Conservation (phyloP, 1,140 invertebrate genomes). For the Drosophila lini region DNA sequence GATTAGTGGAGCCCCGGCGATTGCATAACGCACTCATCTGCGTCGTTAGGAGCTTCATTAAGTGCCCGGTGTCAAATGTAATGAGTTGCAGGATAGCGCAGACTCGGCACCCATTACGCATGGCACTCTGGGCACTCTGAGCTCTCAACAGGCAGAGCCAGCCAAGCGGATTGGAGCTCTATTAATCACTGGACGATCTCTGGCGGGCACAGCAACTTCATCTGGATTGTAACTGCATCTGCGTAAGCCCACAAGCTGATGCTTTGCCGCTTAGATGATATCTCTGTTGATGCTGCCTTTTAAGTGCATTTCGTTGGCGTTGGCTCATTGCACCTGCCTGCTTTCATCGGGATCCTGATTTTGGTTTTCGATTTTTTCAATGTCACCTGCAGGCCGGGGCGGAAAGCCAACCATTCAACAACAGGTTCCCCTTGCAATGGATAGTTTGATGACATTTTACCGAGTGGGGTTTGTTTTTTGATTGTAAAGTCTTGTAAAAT, state of each 20-base stretch:
- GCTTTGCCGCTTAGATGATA: slow-evolving; percentile 2
- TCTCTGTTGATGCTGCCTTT: slow-evolving; percentile 19
- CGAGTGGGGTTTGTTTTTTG: slow-evolving; percentile 33
- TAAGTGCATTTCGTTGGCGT: slow-evolving; percentile 13
- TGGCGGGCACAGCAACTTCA: slow-evolving; percentile 4
- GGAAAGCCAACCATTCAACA: slow-evolving; percentile 26
- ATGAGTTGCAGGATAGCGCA: slow-evolving; percentile 42
- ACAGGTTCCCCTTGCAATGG: slow-evolving; percentile 44
- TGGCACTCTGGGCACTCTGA: background rate
- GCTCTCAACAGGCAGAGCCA: slow-evolving; percentile 21
- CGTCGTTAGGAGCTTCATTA: slow-evolving; percentile 51
- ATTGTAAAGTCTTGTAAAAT: slow-evolving; percentile 35
- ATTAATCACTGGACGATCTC: slow-evolving; percentile 46
- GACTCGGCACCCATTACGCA: slow-evolving; percentile 43
- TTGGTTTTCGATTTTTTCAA: slow-evolving; percentile 32
- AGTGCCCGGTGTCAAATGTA: slow-evolving; percentile 44
- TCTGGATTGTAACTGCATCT: background rate
- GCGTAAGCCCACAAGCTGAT: slow-evolving; percentile 3
- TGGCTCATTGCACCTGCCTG: slow-evolving; percentile 25
- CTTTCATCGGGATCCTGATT: slow-evolving; percentile 12
- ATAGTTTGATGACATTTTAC: slow-evolving; percentile 63
- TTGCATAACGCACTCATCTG: slow-evolving; percentile 54
- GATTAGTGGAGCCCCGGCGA: slow-evolving; percentile 35
- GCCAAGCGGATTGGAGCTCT: background rate
- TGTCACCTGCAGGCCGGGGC: slow-evolving; percentile 14